Percentiles rank a stretch among this genome's conserved stretches.
Evolutionary conservation across 2,888 invertebrate species (phyloP).

Genomic region (Allygus modestus): DNA sequence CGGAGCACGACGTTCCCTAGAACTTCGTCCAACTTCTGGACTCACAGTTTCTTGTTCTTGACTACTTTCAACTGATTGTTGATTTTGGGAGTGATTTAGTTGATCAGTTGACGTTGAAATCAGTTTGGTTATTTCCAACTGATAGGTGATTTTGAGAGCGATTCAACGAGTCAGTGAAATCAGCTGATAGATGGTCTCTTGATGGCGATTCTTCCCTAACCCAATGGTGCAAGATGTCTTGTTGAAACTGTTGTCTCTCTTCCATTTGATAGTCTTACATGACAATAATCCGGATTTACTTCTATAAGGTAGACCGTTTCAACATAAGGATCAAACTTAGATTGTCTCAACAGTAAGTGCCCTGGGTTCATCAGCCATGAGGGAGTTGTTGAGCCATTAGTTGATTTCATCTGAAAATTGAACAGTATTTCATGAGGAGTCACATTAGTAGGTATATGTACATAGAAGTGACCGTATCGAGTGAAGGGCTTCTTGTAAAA

Average conservation of each 20-base stretch:
- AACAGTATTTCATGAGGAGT: neutral
- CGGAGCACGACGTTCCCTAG: too few species aligned
- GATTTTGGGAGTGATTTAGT: too few species aligned
- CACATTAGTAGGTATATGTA: neutral
- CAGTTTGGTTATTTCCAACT: too few species aligned
- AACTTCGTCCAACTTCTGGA: too few species aligned
- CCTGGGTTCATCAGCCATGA: slow-evolving; percentile 5
- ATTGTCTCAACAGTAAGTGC: neutral
- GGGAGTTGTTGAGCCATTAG: neutral
- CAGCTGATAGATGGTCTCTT: too few species aligned
- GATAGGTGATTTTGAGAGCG: too few species aligned
- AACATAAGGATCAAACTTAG: neutral
- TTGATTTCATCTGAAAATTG: neutral
- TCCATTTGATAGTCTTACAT: neutral
- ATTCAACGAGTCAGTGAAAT: too few species aligned
- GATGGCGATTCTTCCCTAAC: too few species aligned
- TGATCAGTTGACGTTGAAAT: too few species aligned
- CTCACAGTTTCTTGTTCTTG: too few species aligned
- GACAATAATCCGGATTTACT: neutral
- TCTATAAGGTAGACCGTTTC: neutral
- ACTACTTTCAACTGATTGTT: too few species aligned
- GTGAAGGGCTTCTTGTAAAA: neutral
- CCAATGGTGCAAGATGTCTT: neutral
- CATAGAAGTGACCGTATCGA: neutral
- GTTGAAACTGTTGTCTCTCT: neutral